Percentiles rank a stretch among this genome's conserved stretches.
Conservation (phyloP, 30 jellyfish, hydroid and myxozoan genomes). For the Cassiopea xamachana region DNA sequence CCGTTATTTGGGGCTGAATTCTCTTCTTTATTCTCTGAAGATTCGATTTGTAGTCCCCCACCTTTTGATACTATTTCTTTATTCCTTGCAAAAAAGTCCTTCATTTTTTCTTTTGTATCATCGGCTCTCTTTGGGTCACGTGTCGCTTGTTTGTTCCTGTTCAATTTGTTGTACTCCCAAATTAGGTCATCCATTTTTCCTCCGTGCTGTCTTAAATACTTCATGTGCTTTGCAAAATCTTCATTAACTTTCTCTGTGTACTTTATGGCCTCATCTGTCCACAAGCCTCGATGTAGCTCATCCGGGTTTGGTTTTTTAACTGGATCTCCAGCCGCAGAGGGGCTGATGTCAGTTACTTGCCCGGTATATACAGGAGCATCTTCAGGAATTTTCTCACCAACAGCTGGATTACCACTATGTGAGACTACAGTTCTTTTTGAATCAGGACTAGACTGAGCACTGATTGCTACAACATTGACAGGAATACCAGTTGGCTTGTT, state of each 20-base stretch:
- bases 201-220: slow-evolving; percentile 21
- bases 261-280: slow-evolving; percentile 56
- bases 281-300: slow-evolving; percentile 48
- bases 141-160: background rate
- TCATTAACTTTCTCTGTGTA: background rate
- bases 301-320: slow-evolving; percentile 53
- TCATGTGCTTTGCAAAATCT: slow-evolving; percentile 23
- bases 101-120: slow-evolving; percentile 31
- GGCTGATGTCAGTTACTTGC: background rate
- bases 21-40: background rate
- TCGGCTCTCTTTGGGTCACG: slow-evolving; percentile 42
- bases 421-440: background rate
- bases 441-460: background rate
- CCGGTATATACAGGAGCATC: background rate
- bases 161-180: slow-evolving; percentile 9
- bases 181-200: slow-evolving; percentile 3
- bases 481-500: background rate
- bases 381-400: background rate
- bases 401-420: background rate
- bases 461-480: background rate
- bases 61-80: background rate
- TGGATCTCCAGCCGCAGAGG: slow-evolving; percentile 23
- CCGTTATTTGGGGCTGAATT: too few species aligned
- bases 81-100: slow-evolving; percentile 28
- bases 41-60: background rate